Base-by-base conservation (phyloP, 2,888 invertebrate genomes). In the Lycophotia porphyrea region DNA sequence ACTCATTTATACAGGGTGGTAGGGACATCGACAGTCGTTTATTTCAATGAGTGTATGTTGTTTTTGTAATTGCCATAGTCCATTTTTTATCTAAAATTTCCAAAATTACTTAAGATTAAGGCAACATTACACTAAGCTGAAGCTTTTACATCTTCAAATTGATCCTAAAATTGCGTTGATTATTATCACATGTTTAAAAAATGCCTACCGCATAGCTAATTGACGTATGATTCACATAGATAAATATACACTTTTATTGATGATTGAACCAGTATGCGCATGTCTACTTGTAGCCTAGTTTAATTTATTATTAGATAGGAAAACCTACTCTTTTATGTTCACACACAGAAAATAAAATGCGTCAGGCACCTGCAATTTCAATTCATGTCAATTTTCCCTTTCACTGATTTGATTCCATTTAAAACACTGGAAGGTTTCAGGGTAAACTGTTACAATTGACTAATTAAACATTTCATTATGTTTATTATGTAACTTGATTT, bases 221-320 rank as follows among this genome's bases (percentile, higher is more conserved):
- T 47, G 13, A 65, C 58, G 39, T 65, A 42, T 68, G 60, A 79
- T 61, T 81, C 84, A 84, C 66, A 13, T 69, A 18, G 68, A 74
- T 65, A 71, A 65, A 74, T 65, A 61, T 69, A 39, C 42, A 65
- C 31, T 76, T 82, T 74, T 84, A 71, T 76, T 81, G 68, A 66
- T 85, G 85, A 82, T 68, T 76, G 76, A 82, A 60, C 67, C 27
- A 44, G 64, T 36, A 36, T 55, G 36, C 34, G 67, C 39, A 64
- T 72, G 27, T 21, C 52, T 31, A 64, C n/a, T 13, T 55, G 36
- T 52, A 7, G 18, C 31, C 39, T 70, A 71, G 27, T 71, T 24
- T 70, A 77, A 36, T 71, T 27, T 68, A 65, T 65, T 78, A 39
- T 42, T 55, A 47, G 47, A 55, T 21, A 8, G 31, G 24, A 65